Evolutionary conservation across 2,888 invertebrate species (phyloP), one percentile per base, ranked within the genome.

Genomic region (Ryuthela nishihirai): DNA sequence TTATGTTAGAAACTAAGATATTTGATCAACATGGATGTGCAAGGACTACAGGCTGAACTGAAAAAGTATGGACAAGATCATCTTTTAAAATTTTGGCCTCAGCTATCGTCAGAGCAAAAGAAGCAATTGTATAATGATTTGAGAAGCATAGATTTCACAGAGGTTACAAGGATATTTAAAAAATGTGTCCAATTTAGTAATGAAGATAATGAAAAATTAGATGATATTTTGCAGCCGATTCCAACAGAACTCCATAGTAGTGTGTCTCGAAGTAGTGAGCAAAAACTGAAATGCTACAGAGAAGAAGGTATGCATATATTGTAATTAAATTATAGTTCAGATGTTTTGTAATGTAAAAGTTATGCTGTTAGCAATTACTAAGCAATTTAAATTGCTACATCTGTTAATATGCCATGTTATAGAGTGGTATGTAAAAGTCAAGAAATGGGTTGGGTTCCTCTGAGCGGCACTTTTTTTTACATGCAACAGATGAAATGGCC

Each of bases 161-260:
- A 89, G 75, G 82, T 86, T 9, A 83, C 81, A 50, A 75, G 77
- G 20, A 84, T 83, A 68, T 91, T 87, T 72, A 77, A 80, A 44
- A 80, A 80, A 54, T 84, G 85, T 1, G 80, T 79, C 29, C 79
- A 81, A 0, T 75, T 82, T 10, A 79, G 80, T 65, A 81, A 82
- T 47, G 67, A 68, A 15, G 82, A 83, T 65, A 76, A 79, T 15
- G 35, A 32, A 29, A 38, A 39, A 24, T 42, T 56, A 25, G 54
- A 61, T 18, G 92, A 94, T 70, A 84, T 87, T 63, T 82, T 85
- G 64, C 79, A 88, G 70, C 92, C 94, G 0, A 82, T 95, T 48
- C 88, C 92, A 0, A 77, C 83, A 15, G 80, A 84, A 9, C 83
- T 86, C 62, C 85, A 88, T 68, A 87, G 88, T 44, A 85, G 89